These are phyloP conservation scores for Danio tinwini DNA, from an alignment of 2,797 vertebrate species.

Conservation along the genomic window DNA sequence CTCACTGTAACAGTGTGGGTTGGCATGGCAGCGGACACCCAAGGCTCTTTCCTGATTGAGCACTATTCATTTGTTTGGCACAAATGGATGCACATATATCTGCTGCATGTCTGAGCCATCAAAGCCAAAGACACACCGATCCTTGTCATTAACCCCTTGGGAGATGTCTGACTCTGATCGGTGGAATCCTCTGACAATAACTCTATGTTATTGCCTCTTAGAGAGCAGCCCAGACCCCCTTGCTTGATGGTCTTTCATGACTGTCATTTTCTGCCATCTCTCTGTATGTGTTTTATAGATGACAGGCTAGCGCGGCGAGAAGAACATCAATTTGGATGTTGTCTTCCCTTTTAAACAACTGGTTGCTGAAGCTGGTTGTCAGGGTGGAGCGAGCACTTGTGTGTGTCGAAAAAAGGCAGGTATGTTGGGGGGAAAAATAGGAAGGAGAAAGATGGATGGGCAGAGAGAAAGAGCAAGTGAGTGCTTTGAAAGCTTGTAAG, in stretches of 20 bases:
- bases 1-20: slow-evolving; percentile 68
- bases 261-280: slow-evolving; percentile 61
- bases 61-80: slow-evolving; percentile 69
- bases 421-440: slow-evolving; percentile 32
- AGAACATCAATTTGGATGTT: slow-evolving; percentile 63
- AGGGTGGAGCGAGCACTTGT: slow-evolving; percentile 57
- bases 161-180: slow-evolving; percentile 54
- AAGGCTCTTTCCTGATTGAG: slow-evolving; percentile 70
- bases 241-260: slow-evolving; percentile 55
- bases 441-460: slow-evolving; percentile 24
- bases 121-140: slow-evolving; percentile 59
- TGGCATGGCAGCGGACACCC: slow-evolving; percentile 79
- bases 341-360: slow-evolving; percentile 62
- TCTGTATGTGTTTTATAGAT: slow-evolving; percentile 59
- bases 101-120: slow-evolving; percentile 57
- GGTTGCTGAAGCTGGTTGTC: slow-evolving; percentile 62
- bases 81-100: slow-evolving; percentile 68
- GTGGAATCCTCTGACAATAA: slow-evolving; percentile 58
- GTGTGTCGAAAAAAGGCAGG: slow-evolving; percentile 56
- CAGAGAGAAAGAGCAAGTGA: slow-evolving; percentile 30
- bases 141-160: slow-evolving; percentile 65
- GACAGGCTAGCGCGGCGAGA: slow-evolving; percentile 52
- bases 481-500: slow-evolving; percentile 53
- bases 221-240: slow-evolving; percentile 44
- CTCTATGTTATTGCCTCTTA: slow-evolving; percentile 54